phyloP scores from a whole-genome alignment of 2,797 vertebrate species.

The Hydrolagus colliei region DNA sequence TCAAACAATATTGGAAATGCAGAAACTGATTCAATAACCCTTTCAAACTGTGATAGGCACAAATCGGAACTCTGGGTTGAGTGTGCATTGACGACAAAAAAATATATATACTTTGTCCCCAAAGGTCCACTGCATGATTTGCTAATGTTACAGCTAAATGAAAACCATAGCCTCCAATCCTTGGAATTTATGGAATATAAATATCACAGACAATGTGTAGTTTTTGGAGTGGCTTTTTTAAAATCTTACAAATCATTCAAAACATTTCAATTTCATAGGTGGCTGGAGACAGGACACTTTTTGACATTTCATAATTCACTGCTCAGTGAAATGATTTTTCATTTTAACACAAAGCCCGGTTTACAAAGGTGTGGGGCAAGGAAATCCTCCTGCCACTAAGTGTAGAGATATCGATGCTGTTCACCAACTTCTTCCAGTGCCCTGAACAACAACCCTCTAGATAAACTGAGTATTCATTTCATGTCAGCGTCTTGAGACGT shows the following conservation, averaged over 20 bases:
- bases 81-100: too few species aligned
- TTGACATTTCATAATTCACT: background rate
- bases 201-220: background rate
- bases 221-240: background rate
- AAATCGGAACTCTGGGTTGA: too few species aligned
- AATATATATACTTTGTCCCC: background rate
- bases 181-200: background rate
- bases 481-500: too few species aligned
- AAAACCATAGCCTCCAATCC: background rate
- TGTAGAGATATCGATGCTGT: background rate
- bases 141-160: background rate
- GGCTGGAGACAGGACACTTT: background rate
- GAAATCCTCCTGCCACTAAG: too few species aligned
- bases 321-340: slow-evolving; percentile 13
- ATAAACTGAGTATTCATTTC: too few species aligned
- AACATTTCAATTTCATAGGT: slow-evolving; percentile 17
- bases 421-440: too few species aligned
- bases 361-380: background rate
- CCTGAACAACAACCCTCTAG: too few species aligned
- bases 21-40: too few species aligned
- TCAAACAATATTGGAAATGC: too few species aligned
- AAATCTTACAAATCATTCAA: background rate
- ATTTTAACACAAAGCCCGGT: background rate
- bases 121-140: background rate
- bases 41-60: too few species aligned